Percentiles rank a stretch among this genome's conserved stretches.
These are phyloP conservation scores for Pipistrellus kuhlii DNA, from an alignment of 2,797 vertebrate species.

Conservation along the genomic window DNA sequence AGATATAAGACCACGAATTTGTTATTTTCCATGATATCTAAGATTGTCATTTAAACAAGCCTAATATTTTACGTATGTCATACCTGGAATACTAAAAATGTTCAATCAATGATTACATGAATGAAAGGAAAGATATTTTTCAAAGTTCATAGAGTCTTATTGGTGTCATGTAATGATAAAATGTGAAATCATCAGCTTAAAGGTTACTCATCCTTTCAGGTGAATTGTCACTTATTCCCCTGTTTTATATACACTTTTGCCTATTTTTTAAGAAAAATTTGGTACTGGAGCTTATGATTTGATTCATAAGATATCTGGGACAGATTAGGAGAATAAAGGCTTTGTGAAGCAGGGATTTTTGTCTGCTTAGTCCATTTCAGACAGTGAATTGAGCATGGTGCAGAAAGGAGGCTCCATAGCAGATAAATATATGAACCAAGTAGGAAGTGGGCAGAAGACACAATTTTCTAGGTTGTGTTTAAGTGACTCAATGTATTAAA, in stretches of 20 bases:
- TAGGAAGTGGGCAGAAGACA: background rate
- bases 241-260: background rate
- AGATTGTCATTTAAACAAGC: background rate
- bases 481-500: background rate
- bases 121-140: background rate
- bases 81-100: background rate
- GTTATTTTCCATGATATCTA: constrained; percentile 8
- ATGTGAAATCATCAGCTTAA: background rate
- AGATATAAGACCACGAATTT: background rate
- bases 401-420: background rate
- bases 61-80: background rate
- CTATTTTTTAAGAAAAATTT: background rate
- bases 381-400: background rate
- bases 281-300: background rate
- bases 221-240: background rate
- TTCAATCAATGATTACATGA: background rate
- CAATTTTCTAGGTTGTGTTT: background rate
- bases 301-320: background rate
- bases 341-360: background rate
- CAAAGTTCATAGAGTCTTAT: background rate
- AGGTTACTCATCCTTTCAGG: background rate
- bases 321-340: background rate
- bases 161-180: background rate
- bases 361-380: background rate
- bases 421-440: background rate